Base-by-base conservation (phyloP, 2,888 invertebrate species). In the Cylloceria caligata region DNA sequence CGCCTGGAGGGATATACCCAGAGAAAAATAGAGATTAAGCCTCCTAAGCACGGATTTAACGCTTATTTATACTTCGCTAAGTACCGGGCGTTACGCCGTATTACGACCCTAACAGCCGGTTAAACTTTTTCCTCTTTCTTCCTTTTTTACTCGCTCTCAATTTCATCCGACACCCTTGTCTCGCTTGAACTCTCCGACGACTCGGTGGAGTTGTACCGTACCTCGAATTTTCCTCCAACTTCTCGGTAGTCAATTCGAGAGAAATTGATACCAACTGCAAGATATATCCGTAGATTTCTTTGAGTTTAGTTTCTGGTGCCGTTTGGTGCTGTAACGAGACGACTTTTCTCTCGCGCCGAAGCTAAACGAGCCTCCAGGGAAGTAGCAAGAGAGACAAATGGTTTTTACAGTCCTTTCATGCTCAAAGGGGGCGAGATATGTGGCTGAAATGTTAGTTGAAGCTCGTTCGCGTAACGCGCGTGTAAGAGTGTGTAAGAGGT, bases 21-120 rank as follows among this genome's bases (percentile, higher is more conserved):
- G 45, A 55, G 60, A 60, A 88, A 92, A 91, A 90, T 92, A 92
- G 89, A 91, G 91, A 92, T 92, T 92, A 92, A 92, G 90, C 85
- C 89, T 87, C 88, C 92, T 90, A 90, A 92, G 92, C 92, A 91
- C 90, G 92, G 92, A 92, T 92, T 92, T 92, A 92, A 91, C 90
- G 92, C 91, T 92, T 92, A 92, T 92, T 92, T 92, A 92, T 92
- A 91, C 89, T 89, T 89, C 87, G 90, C 92, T 92, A 92, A 92
- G 92, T 91, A 89, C 88, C 88, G 84, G 60, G 90, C 88, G 91
- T 92, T 92, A 83, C 88, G 88, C 86, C 89, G 91, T 89, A 91
- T 92, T 92, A 92, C 91, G 87, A 67, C 84, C 88, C 87, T 88
- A 87, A 88, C 87, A 87, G 87, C 85, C 86, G 84, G 82, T 86